Evolutionary conservation across 2,797 vertebrate species (phyloP), one percentile per base, ranked within the genome.

Genomic region (Gastrophryne carolinensis): DNA sequence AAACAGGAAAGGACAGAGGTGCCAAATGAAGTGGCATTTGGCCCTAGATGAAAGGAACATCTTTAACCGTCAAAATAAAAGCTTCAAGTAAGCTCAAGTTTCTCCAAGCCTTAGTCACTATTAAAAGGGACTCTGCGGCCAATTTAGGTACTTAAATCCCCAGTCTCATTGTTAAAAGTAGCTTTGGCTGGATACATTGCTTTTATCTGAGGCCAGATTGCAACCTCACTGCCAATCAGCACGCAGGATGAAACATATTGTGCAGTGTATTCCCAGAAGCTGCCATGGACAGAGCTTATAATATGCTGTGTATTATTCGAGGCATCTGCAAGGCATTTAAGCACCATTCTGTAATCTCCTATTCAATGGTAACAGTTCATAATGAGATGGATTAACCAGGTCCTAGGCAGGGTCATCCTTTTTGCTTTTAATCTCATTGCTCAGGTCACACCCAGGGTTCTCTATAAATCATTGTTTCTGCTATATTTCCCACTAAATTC

Each of bases 1-100:
- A 61, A 66, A 58, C 30, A 30, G 49, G 24, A 7, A 34, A 32
- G 6, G 6, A 19, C 17, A 21, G 5, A 19, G 26, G 30, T 62
- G 44, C 66, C 57, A 75, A 69, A 63, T 62, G 17, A 76, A 70
- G 57, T 68, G 73, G 58, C 73, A 58, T 58, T 52, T 77, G 75
- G 67, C 67, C 57, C 27, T 37, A 57, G 74, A 77, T 63, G 37
- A 71, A 77, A 77, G 50, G 50, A 71, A 47, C 60, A 37, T 21
- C 52, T 49, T 71, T 34, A 75, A 60, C 30, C 23, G 58, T 30
- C 39, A 60, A 53, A 49, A 75, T 75, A 58, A 67, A 67, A 58
- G 53, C 44, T 24, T 47, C 12, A 41, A 62, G 52, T 19, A 62
- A 37, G 53, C 57, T 77, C 50, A 57, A 57, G 21, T 64, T 53